Evolutionary conservation across 2,113 vertebrate genomes (phyloP).

Genomic region (Ancistrus triradiatus): DNA sequence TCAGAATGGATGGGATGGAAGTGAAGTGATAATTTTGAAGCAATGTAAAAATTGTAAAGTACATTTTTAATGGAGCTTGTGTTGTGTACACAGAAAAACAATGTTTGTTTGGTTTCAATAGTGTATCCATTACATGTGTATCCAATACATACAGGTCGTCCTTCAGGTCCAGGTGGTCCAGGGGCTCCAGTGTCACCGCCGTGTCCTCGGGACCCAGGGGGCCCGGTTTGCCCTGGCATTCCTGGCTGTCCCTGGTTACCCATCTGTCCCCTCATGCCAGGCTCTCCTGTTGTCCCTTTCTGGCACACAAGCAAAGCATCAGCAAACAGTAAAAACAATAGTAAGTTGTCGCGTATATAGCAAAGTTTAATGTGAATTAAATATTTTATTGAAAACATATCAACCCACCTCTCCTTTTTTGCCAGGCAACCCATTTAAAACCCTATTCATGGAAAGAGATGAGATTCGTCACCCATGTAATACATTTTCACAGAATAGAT

Average conservation of each 20-base stretch:
- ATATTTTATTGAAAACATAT: slow-evolving; percentile 1
- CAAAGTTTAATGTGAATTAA: neutral
- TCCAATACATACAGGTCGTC: slow-evolving; percentile 78
- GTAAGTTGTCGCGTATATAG: neutral
- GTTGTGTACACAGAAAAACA: too few relatives aligned
- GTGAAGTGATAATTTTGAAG: too few relatives aligned
- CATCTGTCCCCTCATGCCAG: slow-evolving; percentile 72
- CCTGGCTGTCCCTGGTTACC: slow-evolving; percentile 84
- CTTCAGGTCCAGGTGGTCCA: slow-evolving; percentile 81
- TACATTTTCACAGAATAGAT: too few relatives aligned
- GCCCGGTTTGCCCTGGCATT: slow-evolving; percentile 72
- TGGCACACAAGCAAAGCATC: slow-evolving; percentile 58
- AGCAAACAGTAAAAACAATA: slow-evolving; percentile 19
- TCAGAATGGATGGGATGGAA: too few relatives aligned
- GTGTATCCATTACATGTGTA: neutral
- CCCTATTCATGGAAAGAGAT: slow-evolving; percentile 71
- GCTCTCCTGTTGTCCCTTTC: slow-evolving; percentile 88
- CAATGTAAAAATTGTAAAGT: neutral
- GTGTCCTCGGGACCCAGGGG: slow-evolving; percentile 72
- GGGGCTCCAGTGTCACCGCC: slow-evolving; percentile 73
- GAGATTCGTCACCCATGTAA: too few relatives aligned
- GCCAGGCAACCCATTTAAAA: slow-evolving; percentile 70
- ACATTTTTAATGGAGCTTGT: too few relatives aligned
- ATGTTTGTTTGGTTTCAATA: too few relatives aligned
- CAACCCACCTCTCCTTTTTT: slow-evolving; percentile 82